phyloP scores from a whole-genome alignment of 2,113 vertebrate genomes.

The Acrocephalus kingi region DNA sequence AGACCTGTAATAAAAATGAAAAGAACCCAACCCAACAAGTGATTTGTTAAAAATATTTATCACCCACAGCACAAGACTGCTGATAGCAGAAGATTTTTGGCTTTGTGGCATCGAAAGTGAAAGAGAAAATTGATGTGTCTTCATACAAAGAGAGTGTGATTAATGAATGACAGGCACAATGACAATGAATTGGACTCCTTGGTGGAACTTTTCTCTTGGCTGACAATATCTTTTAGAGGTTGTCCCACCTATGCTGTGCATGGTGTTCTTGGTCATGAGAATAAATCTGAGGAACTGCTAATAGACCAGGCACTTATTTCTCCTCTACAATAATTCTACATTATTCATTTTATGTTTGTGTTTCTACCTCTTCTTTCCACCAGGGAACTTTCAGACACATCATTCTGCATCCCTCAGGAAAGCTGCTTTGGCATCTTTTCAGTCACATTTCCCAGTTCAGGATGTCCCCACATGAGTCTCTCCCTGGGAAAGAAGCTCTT shows the following conservation, averaged over 20 bases:
- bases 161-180: background rate
- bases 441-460: background rate
- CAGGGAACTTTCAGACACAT: background rate
- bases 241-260: background rate
- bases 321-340: background rate
- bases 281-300: background rate
- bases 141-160: background rate
- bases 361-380: background rate
- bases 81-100: background rate
- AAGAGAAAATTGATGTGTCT: background rate
- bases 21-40: background rate
- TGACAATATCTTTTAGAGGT: background rate
- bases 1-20: background rate
- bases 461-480: background rate
- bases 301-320: background rate
- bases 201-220: background rate
- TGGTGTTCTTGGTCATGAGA: background rate
- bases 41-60: conserved; percentile 22
- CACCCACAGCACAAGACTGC: background rate
- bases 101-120: background rate
- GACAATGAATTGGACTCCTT: background rate
- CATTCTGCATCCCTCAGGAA: background rate
- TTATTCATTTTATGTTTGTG: background rate
- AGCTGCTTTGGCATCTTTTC: background rate
- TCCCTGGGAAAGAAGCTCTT: background rate